Conservation (phyloP, 2,797 vertebrate genomes). For the Notamacropus eugenii region DNA sequence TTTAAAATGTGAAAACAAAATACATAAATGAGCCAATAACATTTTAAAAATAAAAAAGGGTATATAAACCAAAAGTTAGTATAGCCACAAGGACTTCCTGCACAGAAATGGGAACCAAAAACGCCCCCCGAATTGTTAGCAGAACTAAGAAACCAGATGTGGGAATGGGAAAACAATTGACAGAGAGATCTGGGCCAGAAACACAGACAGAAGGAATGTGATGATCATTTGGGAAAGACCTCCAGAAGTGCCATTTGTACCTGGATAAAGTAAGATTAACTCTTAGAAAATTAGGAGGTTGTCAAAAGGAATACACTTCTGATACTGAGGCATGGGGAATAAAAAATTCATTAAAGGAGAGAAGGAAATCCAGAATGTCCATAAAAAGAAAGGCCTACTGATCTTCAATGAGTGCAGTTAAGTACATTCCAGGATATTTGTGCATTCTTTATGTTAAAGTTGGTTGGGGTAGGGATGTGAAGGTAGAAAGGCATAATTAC, state of each 20-base stretch:
- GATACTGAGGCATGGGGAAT: background rate
- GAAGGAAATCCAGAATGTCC: background rate
- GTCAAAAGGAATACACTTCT: slow-evolving; percentile 2
- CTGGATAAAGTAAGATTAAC: slow-evolving; percentile 13
- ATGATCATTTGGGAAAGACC: background rate
- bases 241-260: background rate
- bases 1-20: background rate
- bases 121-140: background rate
- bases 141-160: background rate
- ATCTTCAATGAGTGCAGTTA: background rate
- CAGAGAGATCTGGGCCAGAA: background rate
- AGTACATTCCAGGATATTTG: background rate
- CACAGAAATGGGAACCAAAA: background rate
- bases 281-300: slow-evolving; percentile 13
- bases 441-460: background rate
- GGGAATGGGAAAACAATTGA: background rate
- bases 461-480: background rate
- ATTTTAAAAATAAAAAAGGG: background rate
- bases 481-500: background rate
- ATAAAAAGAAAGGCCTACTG: background rate
- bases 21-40: background rate
- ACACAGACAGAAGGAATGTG: background rate
- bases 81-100: background rate
- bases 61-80: background rate
- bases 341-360: background rate